These are phyloP conservation scores for Pseudois nayaur DNA, from an alignment of 2,113 vertebrate species.

Conservation along the genomic window DNA sequence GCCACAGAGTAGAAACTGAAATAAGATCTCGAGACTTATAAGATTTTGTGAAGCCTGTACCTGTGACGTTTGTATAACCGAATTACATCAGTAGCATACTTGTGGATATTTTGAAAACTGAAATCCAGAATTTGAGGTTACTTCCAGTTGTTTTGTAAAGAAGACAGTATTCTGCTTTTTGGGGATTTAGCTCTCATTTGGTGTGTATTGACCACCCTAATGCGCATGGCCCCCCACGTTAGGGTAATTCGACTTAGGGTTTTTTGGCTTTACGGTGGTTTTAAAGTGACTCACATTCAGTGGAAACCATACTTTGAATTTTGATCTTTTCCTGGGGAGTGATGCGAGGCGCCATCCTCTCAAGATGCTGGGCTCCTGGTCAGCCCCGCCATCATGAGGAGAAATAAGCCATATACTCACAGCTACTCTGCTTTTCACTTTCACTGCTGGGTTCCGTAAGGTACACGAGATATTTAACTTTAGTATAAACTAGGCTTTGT, in stretches of 20 bases:
- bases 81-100: not conserved
- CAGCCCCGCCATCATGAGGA: accelerated
- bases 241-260: not conserved
- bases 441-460: not conserved
- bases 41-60: not conserved
- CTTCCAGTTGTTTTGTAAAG: not conserved
- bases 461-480: not conserved
- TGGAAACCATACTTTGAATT: not conserved
- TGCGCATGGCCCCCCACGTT: not conserved
- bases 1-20: not conserved
- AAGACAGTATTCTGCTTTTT: not conserved
- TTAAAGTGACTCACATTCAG: not conserved
- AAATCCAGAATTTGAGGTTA: not conserved
- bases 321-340: not conserved
- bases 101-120: not conserved
- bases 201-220: not conserved
- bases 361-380: not conserved
- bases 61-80: not conserved
- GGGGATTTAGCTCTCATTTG: not conserved
- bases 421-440: not conserved
- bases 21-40: not conserved
- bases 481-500: not conserved
- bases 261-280: not conserved
- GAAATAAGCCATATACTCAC: not conserved
- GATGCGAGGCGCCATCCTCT: not conserved